These are phyloP conservation scores for Macrotus californicus DNA, from an alignment of 2,113 vertebrate species.

Conservation along the genomic window DNA sequence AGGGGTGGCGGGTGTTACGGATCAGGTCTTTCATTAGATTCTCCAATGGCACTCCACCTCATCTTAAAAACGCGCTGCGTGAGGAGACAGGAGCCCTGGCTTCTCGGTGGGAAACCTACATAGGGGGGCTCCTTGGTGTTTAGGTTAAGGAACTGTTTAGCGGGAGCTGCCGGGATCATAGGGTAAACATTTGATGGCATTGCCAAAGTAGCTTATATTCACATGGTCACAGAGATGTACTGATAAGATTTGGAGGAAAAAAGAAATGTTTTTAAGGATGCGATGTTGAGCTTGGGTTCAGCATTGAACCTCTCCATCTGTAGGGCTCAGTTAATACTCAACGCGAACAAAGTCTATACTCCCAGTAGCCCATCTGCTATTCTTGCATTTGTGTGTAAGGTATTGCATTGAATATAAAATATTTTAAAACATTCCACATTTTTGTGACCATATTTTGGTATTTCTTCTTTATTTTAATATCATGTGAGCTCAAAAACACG, in stretches of 20 bases:
- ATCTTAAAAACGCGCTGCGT: not conserved
- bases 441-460: not conserved
- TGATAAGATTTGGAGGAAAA: not conserved
- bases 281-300: slow-evolving; percentile 19
- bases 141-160: not conserved
- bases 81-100: not conserved
- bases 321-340: not conserved
- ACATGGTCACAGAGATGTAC: not conserved
- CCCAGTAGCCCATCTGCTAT: too few species aligned
- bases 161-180: not conserved
- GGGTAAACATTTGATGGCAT: not conserved
- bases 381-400: not conserved
- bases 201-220: not conserved
- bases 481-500: not conserved
- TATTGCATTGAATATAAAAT: not conserved
- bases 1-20: not conserved
- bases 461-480: not conserved
- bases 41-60: not conserved
- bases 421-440: not conserved
- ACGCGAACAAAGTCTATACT: not conserved
- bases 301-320: not conserved
- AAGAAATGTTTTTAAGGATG: not conserved
- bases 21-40: not conserved
- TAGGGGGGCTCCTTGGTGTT: not conserved
- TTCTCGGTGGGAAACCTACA: not conserved